Base-by-base conservation (phyloP, 2,888 invertebrate species). In the Microctonus hyperodae region DNA sequence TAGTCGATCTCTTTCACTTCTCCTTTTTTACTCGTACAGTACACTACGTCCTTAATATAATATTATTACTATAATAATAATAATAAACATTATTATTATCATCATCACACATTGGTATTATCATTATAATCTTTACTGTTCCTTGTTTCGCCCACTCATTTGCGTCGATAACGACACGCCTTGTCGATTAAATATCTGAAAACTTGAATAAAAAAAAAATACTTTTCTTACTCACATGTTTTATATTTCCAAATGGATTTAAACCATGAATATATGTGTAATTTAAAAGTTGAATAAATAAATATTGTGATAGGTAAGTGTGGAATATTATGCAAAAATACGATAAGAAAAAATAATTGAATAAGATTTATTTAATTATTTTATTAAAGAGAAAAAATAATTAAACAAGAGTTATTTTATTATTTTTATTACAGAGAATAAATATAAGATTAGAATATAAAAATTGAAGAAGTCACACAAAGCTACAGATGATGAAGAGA, bases 81-180 rank as follows among this genome's bases (percentile, higher is more conserved):
- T 48, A 2, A 33, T 57, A 9, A 35, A 35, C 35, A 35, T 35
- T 35, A 35, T 10, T 25, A 23, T 28, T 28, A 35, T 28, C 22
- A 51, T 25, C 9, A 23, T 22, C 13, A n/a, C 28, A 22, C 33
- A 56, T 23, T 35, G 22, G 11, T 50, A 16, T 64, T 48, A 31
- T 57, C 28, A 31, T 57, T 44, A 44, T 60, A 23, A 56, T 20
- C 55, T 59, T 68, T 65, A 62, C 60, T 64, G 67, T 61, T 68
- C 56, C 68, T 69, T 65, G 65, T 64, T 58, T 68, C 64, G 65
- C 67, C 57, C 57, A 64, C 59, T 53, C 40, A 40, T 64, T 65
- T 62, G 62, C 48, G 48, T 56, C 65, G 56, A 64, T 64, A 64
- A 64, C 44, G 56, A 56, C 64, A 64, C 64, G 56, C 56, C 56